phyloP scores from a whole-genome alignment of 1,140 invertebrate species.

The Linepithema humile region DNA sequence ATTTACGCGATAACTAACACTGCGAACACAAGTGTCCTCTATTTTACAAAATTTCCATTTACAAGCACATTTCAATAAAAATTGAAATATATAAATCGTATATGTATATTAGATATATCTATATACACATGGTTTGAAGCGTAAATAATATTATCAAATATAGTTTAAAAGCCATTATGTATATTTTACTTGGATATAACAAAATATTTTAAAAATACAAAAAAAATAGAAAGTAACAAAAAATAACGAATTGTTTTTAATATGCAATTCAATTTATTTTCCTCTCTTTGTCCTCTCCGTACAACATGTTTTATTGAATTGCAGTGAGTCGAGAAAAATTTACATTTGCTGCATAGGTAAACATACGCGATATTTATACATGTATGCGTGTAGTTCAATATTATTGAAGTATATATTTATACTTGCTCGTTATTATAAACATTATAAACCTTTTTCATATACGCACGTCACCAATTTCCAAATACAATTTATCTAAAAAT shows the following conservation, averaged over 20 bases:
- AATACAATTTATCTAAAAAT: slow-evolving; percentile 23
- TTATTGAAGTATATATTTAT: slow-evolving; percentile 47
- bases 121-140: not conserved
- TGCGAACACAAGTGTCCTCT: slow-evolving; percentile 7
- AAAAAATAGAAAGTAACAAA: slow-evolving; percentile 27
- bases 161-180: slow-evolving; percentile 34
- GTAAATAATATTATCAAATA: slow-evolving; percentile 43
- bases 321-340: slow-evolving; percentile 34
- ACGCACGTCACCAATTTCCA: not conserved
- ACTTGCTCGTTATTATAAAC: slow-evolving; percentile 38
- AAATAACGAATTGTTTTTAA: slow-evolving; percentile 48
- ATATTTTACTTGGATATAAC: slow-evolving; percentile 27
- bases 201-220: slow-evolving; percentile 21
- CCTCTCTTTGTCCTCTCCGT: slow-evolving; percentile 37
- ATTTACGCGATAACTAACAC: not conserved
- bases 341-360: slow-evolving; percentile 40
- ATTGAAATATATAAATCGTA: slow-evolving; percentile 22
- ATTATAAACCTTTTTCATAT: slow-evolving; percentile 29
- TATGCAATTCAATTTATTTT: slow-evolving; percentile 47
- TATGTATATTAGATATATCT: slow-evolving; percentile 9
- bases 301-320: slow-evolving; percentile 47
- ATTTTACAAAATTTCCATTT: slow-evolving; percentile 29
- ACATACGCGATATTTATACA: slow-evolving; percentile 27
- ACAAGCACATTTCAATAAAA: slow-evolving; percentile 14
- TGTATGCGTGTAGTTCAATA: slow-evolving; percentile 14